Base-by-base conservation (phyloP, 2,113 vertebrate species). In the Motacilla alba region DNA sequence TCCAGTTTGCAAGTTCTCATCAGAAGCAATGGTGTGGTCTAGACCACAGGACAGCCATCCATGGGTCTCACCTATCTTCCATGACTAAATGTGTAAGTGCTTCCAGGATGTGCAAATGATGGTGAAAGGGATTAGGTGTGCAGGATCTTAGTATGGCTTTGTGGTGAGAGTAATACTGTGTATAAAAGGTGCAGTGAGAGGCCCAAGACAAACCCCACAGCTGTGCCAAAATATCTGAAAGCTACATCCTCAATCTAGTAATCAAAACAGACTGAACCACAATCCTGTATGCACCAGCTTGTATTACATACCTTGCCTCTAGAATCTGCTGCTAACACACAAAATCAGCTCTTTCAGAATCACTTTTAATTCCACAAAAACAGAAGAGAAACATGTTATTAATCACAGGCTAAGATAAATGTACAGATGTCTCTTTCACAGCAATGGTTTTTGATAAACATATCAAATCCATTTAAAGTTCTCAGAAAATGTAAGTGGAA, bases 211-310 rank as follows among this genome's bases (percentile, higher is more conserved):
- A 76, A 52, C 5, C 6, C 12, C 28, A 11, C 35, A 62, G 28
- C 66, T 62, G 27, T 3, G 7, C 37, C 17, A 10, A 56, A 72
- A 18, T 53, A 85, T 11, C 33, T 56, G 14, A 55, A 72, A 82
- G 44, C n/a, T 67, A 26, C 19, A 72, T 55, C 9, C 6, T 24
- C 26, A 31, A 37, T 13, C 41, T 33, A 52, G 24, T 20, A 74
- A 46, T 41, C 31, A 49, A 58, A 88, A 43, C 41, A 67, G 35
- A 62, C 15, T 6, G 39, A 87, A 70, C 22, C 28, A 58, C 27
- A 35, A 47, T 37, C 7, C 27, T 1, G 0, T 13, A 62, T 0
- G 13, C 14, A 70, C 26, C n/a, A 67, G 33, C 5, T 63, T 26
- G 8, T 4, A 27, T 58, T 17, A 46, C 20, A 19, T 3, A 47